Evolutionary conservation across 2,888 invertebrate species (phyloP), one percentile per base, ranked within the genome.

Genomic region (Cryptocheilus praepositus): DNA sequence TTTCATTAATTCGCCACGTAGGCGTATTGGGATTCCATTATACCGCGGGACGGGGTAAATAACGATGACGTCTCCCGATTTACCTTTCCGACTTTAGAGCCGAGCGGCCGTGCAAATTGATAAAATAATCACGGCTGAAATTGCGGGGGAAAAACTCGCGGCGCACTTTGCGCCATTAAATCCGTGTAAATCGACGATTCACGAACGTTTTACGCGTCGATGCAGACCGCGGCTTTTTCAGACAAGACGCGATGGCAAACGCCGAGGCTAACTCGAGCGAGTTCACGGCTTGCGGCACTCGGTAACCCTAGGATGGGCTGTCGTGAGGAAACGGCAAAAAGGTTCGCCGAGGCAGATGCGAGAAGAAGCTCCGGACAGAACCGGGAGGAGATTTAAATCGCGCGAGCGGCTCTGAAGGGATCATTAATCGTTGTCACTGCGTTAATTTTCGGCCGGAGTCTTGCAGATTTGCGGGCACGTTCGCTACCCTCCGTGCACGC

Each of bases 1-100:
- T 78, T 75, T 77, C 75, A 78, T 77, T 77, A 77, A 77, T 78
- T 77, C 77, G 75, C 64, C 70, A 75, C 73, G 70, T 76, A 25
- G 70, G 49, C 71, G 75, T 69, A 73, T 70, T 70, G 70, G 21
- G 58, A 55, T 64, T 64, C 65, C 68, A 62, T 62, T 69, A 56
- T 53, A 56, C 11, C 49, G 49, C 3, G 2, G 16, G 45, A 25
- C 8, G 36, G 36, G 36, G 11, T 11, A 11, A 11, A 7, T 36
- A 4, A 11, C 8, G 36, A 25, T 25, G 5, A 2, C 36, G 36
- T 7, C 4, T 11, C 36, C 11, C 36, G 36, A 36, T 36, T 36
- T 36, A 36, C 3, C 8, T 36, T 11, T 8, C 1, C 36, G 5
- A 5, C 25, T 25, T 5, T 5, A 5, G 7, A 11, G 11, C 36